Evolutionary conservation across 2,113 vertebrate genomes (phyloP).

Genomic region (Bathybates hornii): DNA sequence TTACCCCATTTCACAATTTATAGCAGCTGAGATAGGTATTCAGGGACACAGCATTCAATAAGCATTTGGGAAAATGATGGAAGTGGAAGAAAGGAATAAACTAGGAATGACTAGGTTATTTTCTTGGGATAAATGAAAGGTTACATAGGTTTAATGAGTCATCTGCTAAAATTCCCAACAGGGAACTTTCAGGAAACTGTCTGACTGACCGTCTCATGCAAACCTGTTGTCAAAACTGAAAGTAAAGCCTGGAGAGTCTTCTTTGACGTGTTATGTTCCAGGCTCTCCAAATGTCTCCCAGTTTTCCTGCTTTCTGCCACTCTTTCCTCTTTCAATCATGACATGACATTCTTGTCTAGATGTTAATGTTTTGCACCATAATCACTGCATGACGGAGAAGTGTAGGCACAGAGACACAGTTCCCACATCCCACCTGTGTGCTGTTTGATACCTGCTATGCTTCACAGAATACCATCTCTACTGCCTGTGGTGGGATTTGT

Average conservation of each 20-base stretch:
- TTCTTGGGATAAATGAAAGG: neutral
- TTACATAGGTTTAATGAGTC: neutral
- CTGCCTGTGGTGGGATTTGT: conserved; percentile 6
- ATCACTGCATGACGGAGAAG: neutral
- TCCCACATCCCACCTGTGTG: neutral
- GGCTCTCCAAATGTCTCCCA: neutral
- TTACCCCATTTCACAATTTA: fast-evolving
- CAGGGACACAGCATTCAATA: neutral
- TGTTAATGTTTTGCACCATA: neutral
- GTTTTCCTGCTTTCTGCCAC: neutral
- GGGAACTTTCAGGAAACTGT: neutral
- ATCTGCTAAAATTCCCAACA: neutral
- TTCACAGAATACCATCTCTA: neutral
- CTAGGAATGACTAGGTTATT: neutral
- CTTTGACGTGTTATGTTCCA: neutral
- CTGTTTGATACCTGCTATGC: neutral
- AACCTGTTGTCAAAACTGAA: neutral
- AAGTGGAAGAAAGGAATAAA: neutral
- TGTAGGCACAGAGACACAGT: neutral
- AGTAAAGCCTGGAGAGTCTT: neutral
- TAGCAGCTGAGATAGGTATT: neutral
- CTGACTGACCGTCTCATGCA: neutral
- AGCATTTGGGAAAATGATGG: neutral
- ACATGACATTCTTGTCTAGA: neutral
- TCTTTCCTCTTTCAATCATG: neutral